Conservation (phyloP, 2,888 invertebrate species). For the Acholoe squamosa region DNA sequence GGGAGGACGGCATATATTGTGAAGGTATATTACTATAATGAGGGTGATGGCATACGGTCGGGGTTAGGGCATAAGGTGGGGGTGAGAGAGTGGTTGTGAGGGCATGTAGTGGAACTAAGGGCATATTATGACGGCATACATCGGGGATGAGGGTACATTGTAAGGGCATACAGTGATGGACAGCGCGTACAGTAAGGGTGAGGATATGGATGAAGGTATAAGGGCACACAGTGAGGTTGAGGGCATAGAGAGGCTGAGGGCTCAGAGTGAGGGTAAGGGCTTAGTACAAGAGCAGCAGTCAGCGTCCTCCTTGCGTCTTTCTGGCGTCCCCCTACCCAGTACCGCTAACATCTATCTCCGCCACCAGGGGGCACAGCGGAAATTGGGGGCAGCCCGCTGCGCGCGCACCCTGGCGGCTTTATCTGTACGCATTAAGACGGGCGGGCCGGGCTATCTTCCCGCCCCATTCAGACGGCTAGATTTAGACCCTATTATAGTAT, state of each 20-base stretch:
- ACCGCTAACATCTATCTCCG: slow-evolving; percentile 3
- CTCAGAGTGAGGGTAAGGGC: background rate
- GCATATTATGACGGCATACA: background rate
- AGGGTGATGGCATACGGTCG: background rate
- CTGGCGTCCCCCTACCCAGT: background rate
- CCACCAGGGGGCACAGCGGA: slow-evolving; percentile 3
- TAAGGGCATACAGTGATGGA: too few species aligned
- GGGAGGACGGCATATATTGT: too few species aligned
- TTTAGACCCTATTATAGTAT: slow-evolving; percentile 44
- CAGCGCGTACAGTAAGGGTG: too few species aligned
- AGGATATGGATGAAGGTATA: too few species aligned
- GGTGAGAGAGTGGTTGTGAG: background rate
- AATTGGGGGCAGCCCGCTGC: slow-evolving; percentile 24
- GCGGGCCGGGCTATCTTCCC: background rate
- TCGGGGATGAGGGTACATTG: background rate
- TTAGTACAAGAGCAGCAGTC: background rate
- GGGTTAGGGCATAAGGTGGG: background rate
- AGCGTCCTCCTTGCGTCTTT: too few species aligned
- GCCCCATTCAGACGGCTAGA: slow-evolving; percentile 10
- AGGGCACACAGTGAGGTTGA: background rate
- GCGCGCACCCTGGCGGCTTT: background rate
- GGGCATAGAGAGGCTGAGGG: background rate
- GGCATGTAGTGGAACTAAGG: background rate
- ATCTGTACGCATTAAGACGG: slow-evolving; percentile 11
- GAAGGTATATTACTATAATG: too few species aligned